Base-by-base conservation (phyloP, 2,113 vertebrate species). In the Australoheros scitulus region DNA sequence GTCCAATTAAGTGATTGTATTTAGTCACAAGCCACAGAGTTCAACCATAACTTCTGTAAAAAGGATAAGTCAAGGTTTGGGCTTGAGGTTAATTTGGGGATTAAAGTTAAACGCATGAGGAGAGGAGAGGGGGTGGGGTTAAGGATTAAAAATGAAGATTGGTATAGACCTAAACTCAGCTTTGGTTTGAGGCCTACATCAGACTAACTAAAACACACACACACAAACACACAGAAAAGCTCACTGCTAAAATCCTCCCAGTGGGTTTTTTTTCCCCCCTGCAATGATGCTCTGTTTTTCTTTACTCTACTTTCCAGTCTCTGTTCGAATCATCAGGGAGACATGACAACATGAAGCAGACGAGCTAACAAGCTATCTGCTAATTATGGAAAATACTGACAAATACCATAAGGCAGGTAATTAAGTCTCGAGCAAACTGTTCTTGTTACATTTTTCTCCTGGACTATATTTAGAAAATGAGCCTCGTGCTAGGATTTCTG, bases 301-400 rank as follows among this genome's bases (percentile, higher is more conserved):
- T 80, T 61, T 38, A 13, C 56, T 87, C 26, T 47, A 64, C 50
- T 63, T 18, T 56, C 38, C n/a, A 17, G 34, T 43, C 29, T 81
- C 58, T 55, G 52, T 60, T 57, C 65, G 8, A 6, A 26, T 64
- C 26, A 43, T 81, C 15, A 52, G 34, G 5, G 60, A 87, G 61
- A 70, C 26, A 83, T 65, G 77, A 58, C 60, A 83, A 36, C 59
- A 57, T 50, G 17, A 81, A 78, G 60, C 36, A 80, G 72, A 68
- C 3, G 9, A 61, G 56, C 70, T 79, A 79, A 76, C 64, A 77
- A 79, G 55, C 68, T 68, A 47, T 56, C 43, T 68, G 61, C 68
- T 87, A 87, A 87, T 88, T 85, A 79, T 77, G 47, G 61, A 86
- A 82, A 68, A 78, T 76, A 83, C 61, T 76, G 65, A 87, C 74